A percentile compares a stretch with the other conserved stretches of the same genome.
Conservation (phyloP, 2,113 vertebrate species). For the Cnemophilus loriae region DNA sequence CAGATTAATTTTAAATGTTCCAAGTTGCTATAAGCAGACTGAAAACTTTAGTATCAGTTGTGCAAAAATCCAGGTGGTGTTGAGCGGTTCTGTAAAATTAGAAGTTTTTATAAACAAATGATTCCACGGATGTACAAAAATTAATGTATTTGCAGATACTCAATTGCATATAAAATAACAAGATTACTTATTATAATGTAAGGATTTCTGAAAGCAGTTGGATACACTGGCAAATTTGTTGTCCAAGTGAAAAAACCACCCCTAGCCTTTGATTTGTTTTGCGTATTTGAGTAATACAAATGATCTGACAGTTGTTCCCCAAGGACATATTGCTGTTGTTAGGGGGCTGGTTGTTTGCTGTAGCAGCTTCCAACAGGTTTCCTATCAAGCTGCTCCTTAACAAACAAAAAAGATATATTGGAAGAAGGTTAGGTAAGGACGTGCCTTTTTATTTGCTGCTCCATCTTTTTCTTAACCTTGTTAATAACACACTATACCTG, state of each 20-base stretch:
- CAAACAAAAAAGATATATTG: not conserved
- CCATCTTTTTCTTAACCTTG: not conserved
- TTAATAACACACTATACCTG: not conserved
- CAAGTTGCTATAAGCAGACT: not conserved
- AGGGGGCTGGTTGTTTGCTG: not conserved
- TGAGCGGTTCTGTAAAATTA: not conserved
- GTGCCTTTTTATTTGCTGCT: not conserved
- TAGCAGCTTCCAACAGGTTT: not conserved
- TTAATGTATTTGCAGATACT: not conserved
- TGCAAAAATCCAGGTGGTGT: not conserved
- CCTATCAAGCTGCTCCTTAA: not conserved
- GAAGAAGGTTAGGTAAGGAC: not conserved
- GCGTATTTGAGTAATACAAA: not conserved
- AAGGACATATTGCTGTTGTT: not conserved
- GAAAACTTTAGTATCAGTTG: not conserved
- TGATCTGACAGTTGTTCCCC: not conserved
- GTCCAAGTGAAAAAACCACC: not conserved
- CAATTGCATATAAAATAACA: not conserved
- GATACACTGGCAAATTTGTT: not conserved
- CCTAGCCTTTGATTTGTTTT: not conserved
- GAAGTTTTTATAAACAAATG: not conserved
- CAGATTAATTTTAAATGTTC: not conserved
- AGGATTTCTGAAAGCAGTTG: not conserved
- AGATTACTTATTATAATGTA: not conserved
- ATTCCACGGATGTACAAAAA: not conserved